Evolutionary conservation across 2,888 invertebrate species (phyloP), one percentile per base, ranked within the genome.

Genomic region (Hyppa rectilinea): DNA sequence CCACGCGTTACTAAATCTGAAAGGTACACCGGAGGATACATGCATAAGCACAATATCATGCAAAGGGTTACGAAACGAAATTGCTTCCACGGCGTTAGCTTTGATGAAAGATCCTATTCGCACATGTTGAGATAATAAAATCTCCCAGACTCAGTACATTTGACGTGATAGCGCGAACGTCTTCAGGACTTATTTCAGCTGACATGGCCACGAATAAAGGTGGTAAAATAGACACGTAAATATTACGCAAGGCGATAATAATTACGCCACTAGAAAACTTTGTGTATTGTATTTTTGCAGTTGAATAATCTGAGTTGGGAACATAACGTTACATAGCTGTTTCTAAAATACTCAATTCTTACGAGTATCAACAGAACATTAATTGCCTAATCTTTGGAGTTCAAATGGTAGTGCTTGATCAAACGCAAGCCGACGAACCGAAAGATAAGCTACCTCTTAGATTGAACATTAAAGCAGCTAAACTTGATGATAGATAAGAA

Each of bases 11-110:
- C 82, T 80, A 71, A 83, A 80, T 81, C 82, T 81, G 82, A 84
- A 86, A 86, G 83, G 80, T 83, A 84, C 74, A 84, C 70, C 62
- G 64, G 73, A 60, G 80, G 67, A 61, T 63, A 68, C 81, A 77
- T 68, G 73, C 68, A 81, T 79, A 82, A 82, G 67, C 75, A 81
- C 74, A 78, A 84, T 73, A 82, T 84, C 84, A 87, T 82, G 86
- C 87, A 84, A 88, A 87, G 84, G 87, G 87, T 88, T 89, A 86
- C 88, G 86, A 86, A 90, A 89, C 85, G 77, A 90, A 90, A 92
- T 91, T 91, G 88, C 90, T 91, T 90, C 88, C 88, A 85, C 85
- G 82, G 81, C 81, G 83, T 84, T 85, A 83, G 84, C 82, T 87
- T 87, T 87, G 87, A 89, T 88, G 87, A 88, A 87, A 84, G 80